Conservation (phyloP, 1,140 invertebrate species). For the Leptopilina boulardi region DNA sequence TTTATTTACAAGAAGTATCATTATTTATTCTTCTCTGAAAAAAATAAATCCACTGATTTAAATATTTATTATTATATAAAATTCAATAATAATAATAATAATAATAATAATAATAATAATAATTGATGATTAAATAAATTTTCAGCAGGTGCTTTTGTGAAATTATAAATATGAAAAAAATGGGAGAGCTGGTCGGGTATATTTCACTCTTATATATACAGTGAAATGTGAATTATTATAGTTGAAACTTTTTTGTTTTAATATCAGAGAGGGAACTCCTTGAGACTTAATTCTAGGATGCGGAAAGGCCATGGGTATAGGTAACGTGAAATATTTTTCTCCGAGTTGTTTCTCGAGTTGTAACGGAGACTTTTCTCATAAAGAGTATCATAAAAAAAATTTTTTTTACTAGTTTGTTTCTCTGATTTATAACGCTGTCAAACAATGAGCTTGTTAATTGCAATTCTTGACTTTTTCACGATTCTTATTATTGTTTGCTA, state of each 20-base stretch:
- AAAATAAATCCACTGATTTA: too few species aligned
- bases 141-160: background rate
- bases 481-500: too few species aligned
- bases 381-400: constrained; percentile 3
- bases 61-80: too few species aligned
- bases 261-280: background rate
- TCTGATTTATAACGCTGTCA: background rate
- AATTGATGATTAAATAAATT: background rate
- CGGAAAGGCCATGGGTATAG: background rate
- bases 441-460: background rate
- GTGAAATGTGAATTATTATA: constrained; percentile 9
- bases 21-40: too few species aligned
- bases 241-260: constrained; percentile 26
- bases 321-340: background rate
- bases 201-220: background rate
- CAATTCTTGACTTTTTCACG: background rate
- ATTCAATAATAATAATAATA: too few species aligned
- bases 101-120: too few species aligned
- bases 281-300: background rate
- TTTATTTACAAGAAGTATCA: too few species aligned
- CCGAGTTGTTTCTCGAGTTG: background rate
- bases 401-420: background rate
- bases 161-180: background rate
- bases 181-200: background rate
- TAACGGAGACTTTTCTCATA: constrained; percentile 7